Evolutionary conservation across 2,888 invertebrate species (phyloP), one percentile per base, ranked within the genome.

Genomic region (Ptychoptera albimana): DNA sequence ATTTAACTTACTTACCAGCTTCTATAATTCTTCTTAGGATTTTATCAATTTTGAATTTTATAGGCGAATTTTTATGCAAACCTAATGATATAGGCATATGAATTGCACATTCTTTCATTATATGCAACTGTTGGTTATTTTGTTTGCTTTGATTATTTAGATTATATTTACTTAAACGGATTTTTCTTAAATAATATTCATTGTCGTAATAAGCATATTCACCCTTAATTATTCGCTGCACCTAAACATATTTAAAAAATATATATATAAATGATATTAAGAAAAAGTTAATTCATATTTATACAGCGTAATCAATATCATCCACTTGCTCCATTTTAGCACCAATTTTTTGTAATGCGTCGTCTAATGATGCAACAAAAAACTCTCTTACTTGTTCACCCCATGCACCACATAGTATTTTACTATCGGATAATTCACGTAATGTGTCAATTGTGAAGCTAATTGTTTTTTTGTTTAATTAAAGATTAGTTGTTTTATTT

Each of bases 21-120:
- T 88, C 86, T 1, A 79, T 70, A 9, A 85, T 70, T 41, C 74
- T 68, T 51, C 74, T 67, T 37, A 87, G 70, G 52, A 79, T 72
- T 51, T 70, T 67, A 57, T 86, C 82, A 14, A 80, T 72, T 48
- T 73, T 65, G 0, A 74, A 71, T 55, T 82, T 84, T 6, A 86
- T 59, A 0, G 85, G 82, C 0, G 86, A 85, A 60, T 87, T 85
- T 55, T 81, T 86, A 54, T 83, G 82, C 53, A 87, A 71, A 1
- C 85, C 87, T 48, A 88, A 68, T 0, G 85, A 82, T 43, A 87
- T 74, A 0, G 87, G 87, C 72, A 84, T 82, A 51, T 79, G 76
- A 6, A 87, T 76, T 0, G 81, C 75, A 58, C 88, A 88, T 49
- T 85, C 79, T 2, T 70, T 67, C 87, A 88, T 88, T 9, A 88